phyloP scores from a whole-genome alignment of 2,113 vertebrate species.

The Bucco capensis region DNA sequence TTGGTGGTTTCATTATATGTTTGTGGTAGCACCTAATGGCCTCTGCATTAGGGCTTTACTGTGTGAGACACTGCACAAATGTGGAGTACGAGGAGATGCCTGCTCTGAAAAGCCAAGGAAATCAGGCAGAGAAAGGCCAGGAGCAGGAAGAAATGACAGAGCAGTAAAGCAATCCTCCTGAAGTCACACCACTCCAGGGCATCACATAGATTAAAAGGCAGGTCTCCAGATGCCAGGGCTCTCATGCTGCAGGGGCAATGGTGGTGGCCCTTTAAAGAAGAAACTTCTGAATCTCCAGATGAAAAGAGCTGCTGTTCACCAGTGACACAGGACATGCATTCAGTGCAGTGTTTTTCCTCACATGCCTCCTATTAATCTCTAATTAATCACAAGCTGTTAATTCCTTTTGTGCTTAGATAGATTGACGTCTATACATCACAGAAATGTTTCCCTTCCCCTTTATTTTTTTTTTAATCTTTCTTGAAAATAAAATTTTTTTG shows the following conservation, averaged over 20 bases:
- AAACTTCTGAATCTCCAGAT: not conserved
- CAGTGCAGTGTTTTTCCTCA: not conserved
- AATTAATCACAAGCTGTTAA: not conserved
- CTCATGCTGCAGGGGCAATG: not conserved
- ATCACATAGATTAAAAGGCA: accelerated
- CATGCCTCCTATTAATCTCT: not conserved
- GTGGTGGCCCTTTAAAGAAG: not conserved
- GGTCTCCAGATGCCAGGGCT: not conserved
- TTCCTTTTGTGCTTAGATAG: not conserved
- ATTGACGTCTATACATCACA: not conserved
- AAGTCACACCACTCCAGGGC: accelerated
- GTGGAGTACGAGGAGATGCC: not conserved
- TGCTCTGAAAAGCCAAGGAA: not conserved
- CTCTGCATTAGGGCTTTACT: not conserved
- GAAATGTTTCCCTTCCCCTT: not conserved
- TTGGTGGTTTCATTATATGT: not conserved
- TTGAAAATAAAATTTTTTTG: not conserved
- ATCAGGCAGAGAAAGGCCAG: not conserved
- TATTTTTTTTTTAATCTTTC: not conserved
- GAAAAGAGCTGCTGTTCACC: not conserved
- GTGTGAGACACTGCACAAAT: not conserved
- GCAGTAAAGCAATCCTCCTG: accelerated
- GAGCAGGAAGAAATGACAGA: not conserved
- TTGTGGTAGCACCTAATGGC: not conserved
- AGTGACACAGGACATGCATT: not conserved